Evolutionary conservation across 2,888 invertebrate genomes (phyloP).

Genomic region (Caenorhabditis imperialis): DNA sequence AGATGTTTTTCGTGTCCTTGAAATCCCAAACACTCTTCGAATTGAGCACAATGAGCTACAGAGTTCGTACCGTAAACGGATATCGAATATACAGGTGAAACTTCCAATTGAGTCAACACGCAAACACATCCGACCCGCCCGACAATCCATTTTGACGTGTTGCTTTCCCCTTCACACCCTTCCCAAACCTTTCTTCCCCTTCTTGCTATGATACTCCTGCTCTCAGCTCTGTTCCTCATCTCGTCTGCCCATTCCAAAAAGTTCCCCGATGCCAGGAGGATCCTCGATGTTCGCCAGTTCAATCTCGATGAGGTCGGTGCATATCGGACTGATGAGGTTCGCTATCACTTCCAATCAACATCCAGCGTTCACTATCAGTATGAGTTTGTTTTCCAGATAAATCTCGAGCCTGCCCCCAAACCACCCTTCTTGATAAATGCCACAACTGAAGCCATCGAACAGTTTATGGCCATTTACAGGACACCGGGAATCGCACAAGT

Average conservation of each 20-base stretch:
- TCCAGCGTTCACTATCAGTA: background rate
- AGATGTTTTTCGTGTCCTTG: constrained; percentile 15
- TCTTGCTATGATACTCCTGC: background rate
- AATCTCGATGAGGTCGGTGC: constrained; percentile 51
- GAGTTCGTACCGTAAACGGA: background rate
- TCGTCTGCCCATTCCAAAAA: background rate
- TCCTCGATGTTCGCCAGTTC: constrained; percentile 40
- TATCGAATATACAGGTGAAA: constrained; percentile 25
- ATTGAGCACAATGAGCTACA: too few species aligned
- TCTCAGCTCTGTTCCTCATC: background rate
- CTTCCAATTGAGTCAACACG: constrained; percentile 32
- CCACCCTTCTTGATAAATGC: constrained; percentile 65
- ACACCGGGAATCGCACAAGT: constrained; percentile 60
- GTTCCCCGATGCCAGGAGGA: background rate
- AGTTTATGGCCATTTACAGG: constrained; percentile 68
- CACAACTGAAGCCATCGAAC: constrained; percentile 62
- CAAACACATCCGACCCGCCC: constrained; percentile 18
- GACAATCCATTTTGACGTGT: constrained; percentile 22
- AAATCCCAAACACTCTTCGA: background rate
- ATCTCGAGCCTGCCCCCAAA: constrained; percentile 63
- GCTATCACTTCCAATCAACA: background rate
- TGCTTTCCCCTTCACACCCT: background rate
- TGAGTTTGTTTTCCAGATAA: constrained; percentile 10
- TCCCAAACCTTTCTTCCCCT: background rate
- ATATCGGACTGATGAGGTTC: constrained; percentile 48